Conservation (phyloP, 1,140 invertebrate genomes). For the Mizuhopecten yessoensis region DNA sequence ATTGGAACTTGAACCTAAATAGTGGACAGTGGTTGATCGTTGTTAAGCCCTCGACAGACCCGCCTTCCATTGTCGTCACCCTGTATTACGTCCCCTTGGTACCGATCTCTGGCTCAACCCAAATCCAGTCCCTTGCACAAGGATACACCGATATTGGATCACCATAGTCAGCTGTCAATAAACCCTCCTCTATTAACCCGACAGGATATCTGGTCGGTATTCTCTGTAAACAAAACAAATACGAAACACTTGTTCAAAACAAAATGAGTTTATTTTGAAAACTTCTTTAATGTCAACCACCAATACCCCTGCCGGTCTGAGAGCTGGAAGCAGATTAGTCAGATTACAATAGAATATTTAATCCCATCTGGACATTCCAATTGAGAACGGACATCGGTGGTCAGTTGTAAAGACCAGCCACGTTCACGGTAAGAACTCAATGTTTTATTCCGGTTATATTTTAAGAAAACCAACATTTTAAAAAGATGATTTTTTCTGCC, state of each 20-base stretch:
- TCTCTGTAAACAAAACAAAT: background rate
- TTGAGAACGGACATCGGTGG: background rate
- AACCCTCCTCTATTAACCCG: background rate
- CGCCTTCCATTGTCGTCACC: too few relatives aligned
- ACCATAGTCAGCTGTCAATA: background rate
- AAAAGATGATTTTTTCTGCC: background rate
- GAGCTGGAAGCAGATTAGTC: background rate
- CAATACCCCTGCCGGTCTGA: background rate
- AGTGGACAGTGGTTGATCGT: too few relatives aligned
- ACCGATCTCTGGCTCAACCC: too few relatives aligned
- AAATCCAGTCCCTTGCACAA: too few relatives aligned
- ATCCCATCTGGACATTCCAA: background rate
- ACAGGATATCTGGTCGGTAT: background rate
- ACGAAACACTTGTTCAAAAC: background rate
- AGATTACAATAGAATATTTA: background rate
- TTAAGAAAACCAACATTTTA: background rate
- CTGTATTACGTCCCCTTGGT: too few relatives aligned
- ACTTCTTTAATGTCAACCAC: slow-evolving; percentile 20
- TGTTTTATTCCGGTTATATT: background rate
- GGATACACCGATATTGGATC: too few relatives aligned
- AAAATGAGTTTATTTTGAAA: slow-evolving; percentile 15
- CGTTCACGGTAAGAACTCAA: background rate
- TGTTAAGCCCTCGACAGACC: too few relatives aligned
- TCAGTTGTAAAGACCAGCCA: background rate
- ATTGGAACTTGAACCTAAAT: too few relatives aligned